Evolutionary conservation across 2,888 invertebrate genomes (phyloP), one percentile per base, ranked within the genome.

Genomic region (Alentia gelatinosa): DNA sequence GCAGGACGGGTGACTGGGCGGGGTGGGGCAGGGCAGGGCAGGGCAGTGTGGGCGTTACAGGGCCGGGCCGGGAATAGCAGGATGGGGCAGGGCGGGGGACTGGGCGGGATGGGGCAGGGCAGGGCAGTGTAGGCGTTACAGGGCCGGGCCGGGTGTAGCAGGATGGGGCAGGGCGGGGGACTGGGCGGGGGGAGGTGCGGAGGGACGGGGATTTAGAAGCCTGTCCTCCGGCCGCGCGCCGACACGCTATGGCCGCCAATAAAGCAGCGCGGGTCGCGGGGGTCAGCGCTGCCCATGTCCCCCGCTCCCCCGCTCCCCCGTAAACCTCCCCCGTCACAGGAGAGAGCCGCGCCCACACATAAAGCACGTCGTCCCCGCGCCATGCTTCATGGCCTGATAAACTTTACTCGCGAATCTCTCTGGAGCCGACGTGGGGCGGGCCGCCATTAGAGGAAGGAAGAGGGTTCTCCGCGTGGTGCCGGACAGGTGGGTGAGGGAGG

Each of bases 341-440:
- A 47, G 19, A 47, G 47, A 7, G 9, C 47, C 47, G 68, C 5
- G 7, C 79, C 30, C 9, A n/a, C 33, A 35, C 37, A 79, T 79
- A 79, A 79, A 79, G 33, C 9, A 79, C 33, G 79, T 39, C 37
- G 26, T 79, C 39, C 5, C 15, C 33, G 79, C 79, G 5, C 79
- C 79, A 79, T 79, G 79, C 33, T 33, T 79, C 33, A 79, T 79
- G 39, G 19, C 79, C 79, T 79, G 79, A 79, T 79, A 79, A 79
- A 79, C 79, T 35, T 79, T n/a, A 9, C 30, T 35, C 26, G 19
- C 5, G 39, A 15, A 33, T 79, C 39, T 15, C 37, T 35, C 33
- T 39, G 26, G 23, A 19, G 15, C 68, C 26, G 7, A n/a, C 26
- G 15, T 68, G 23, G 26, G 68, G n/a, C 26, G 47, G 7, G 68